Evolutionary conservation across 92 coral and sea anemone genomes (phyloP).

Genomic region (Porites divaricata): DNA sequence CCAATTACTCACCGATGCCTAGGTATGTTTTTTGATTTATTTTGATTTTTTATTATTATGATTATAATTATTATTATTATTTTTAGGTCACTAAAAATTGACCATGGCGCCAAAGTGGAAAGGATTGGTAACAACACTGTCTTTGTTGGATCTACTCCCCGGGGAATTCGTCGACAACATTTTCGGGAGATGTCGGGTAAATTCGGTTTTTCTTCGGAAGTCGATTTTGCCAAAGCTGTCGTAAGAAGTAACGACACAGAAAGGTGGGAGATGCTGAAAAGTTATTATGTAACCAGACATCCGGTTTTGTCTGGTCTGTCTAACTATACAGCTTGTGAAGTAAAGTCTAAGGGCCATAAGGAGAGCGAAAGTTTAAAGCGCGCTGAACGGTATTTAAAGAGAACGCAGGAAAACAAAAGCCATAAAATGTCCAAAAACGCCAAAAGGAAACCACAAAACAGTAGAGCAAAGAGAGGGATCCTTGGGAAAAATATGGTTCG

Average conservation of each 20-base stretch:
- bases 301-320: slow-evolving; percentile 46
- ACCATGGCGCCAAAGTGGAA: slow-evolving; percentile 36
- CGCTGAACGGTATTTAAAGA: not conserved
- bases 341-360: not conserved
- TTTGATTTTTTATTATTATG: not conserved
- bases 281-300: slow-evolving; percentile 61
- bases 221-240: slow-evolving; percentile 72
- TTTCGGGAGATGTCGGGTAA: slow-evolving; percentile 66
- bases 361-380: not conserved
- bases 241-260: slow-evolving; percentile 38
- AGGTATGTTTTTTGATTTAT: too few species aligned
- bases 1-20: too few species aligned
- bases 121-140: slow-evolving; percentile 62
- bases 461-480: not conserved
- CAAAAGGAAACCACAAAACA: not conserved
- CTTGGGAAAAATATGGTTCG: not conserved
- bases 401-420: not conserved
- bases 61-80: not conserved
- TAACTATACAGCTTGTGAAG: slow-evolving; percentile 6
- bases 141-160: slow-evolving; percentile 79
- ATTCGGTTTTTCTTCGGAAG: slow-evolving; percentile 73
- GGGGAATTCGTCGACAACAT: slow-evolving; percentile 79
- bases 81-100: slow-evolving; percentile 40
- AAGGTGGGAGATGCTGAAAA: slow-evolving; percentile 57
- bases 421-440: not conserved